phyloP scores from a whole-genome alignment of 2,888 invertebrate species.

The Euphydryas editha region DNA sequence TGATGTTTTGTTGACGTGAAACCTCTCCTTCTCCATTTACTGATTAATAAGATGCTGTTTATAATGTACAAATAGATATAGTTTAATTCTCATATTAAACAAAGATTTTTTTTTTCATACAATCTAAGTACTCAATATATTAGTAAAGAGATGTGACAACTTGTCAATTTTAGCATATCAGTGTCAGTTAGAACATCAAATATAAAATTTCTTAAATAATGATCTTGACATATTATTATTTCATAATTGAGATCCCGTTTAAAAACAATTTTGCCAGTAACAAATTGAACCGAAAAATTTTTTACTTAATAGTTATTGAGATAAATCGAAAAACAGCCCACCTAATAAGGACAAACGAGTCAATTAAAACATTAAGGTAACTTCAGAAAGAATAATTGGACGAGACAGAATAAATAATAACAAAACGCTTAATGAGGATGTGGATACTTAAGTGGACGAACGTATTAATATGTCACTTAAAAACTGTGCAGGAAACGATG shows the following conservation, averaged over 20 bases:
- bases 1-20: constrained; percentile 19
- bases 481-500: constrained; percentile 75
- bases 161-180: constrained; percentile 24
- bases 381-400: constrained; percentile 56
- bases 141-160: constrained; percentile 19
- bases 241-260: constrained; percentile 10
- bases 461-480: constrained; percentile 78
- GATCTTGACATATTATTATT: constrained; percentile 27
- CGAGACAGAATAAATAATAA: constrained; percentile 69
- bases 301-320: neutral
- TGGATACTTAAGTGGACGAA: constrained; percentile 70
- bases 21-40: constrained; percentile 21
- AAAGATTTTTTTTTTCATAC: neutral
- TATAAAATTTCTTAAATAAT: constrained; percentile 22
- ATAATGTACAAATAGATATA: neutral
- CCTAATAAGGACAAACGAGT: constrained; percentile 65
- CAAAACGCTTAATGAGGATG: constrained; percentile 80
- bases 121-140: neutral
- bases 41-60: constrained; percentile 21
- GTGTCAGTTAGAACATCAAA: constrained; percentile 22
- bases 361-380: constrained; percentile 65
- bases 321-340: constrained; percentile 43
- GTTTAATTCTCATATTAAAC: neutral
- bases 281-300: too few relatives aligned
- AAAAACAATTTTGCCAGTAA: constrained; percentile 23